phyloP scores from a whole-genome alignment of 2,113 vertebrate genomes.

The Pipra filicauda region DNA sequence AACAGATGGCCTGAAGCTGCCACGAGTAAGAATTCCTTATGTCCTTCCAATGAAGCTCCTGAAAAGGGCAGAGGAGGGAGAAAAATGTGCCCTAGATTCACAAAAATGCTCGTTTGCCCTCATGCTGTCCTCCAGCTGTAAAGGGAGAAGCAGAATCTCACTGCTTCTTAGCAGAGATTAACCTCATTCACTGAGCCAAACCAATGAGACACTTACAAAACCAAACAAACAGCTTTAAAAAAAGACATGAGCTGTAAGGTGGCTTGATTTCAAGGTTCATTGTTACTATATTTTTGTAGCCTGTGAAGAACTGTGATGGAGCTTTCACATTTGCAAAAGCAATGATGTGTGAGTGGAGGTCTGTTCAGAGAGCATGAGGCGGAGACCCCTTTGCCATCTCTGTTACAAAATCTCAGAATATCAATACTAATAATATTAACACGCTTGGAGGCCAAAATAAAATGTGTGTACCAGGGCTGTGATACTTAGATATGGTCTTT shows the following conservation, averaged over 20 bases:
- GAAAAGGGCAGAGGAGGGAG: not conserved
- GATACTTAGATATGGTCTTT: conserved; percentile 30
- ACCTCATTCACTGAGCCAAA: not conserved
- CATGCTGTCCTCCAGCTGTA: not conserved
- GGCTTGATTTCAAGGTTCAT: not conserved
- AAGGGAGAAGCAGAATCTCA: not conserved
- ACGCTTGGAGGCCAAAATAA: not conserved
- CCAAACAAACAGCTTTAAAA: not conserved
- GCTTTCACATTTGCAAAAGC: not conserved
- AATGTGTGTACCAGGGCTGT: not conserved
- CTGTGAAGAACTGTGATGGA: not conserved
- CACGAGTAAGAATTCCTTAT: not conserved
- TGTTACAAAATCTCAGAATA: not conserved
- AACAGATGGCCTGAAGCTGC: conserved; percentile 17
- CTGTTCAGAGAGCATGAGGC: not conserved
- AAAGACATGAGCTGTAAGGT: not conserved
- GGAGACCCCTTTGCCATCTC: not conserved
- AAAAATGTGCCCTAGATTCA: not conserved
- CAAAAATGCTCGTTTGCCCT: not conserved
- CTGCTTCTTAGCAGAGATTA: not conserved
- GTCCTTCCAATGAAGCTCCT: not conserved
- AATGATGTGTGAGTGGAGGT: not conserved
- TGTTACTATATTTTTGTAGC: not conserved
- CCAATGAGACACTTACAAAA: not conserved
- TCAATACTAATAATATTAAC: conserved; percentile 20